phyloP scores from a whole-genome alignment of 1,140 invertebrate genomes.

The Cherax destructor region DNA sequence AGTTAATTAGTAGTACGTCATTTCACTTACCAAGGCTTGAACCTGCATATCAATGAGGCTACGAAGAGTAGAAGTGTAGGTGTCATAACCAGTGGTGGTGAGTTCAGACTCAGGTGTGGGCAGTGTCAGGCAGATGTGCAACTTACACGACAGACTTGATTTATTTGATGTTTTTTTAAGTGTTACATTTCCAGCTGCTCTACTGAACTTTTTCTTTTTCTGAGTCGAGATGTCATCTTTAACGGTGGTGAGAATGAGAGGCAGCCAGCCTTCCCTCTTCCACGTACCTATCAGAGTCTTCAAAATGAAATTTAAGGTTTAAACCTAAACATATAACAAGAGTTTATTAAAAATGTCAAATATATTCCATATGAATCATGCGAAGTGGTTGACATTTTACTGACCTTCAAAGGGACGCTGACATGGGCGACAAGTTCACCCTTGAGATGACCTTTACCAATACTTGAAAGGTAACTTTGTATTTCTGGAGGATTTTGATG shows the following conservation, averaged over 20 bases:
- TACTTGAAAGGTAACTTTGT: constrained; percentile 19
- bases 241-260: constrained; percentile 4
- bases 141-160: constrained; percentile 13
- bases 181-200: not conserved
- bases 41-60: constrained; percentile 36
- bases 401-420: constrained; percentile 57
- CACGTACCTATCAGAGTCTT: constrained; percentile 26
- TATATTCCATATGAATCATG: not conserved
- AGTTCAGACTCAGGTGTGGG: constrained; percentile 30
- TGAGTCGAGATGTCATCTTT: not conserved
- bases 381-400: not conserved
- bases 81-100: constrained; percentile 27
- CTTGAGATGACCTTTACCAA: constrained; percentile 42
- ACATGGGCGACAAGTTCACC: constrained; percentile 39
- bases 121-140: constrained; percentile 40
- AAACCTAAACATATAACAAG: not conserved
- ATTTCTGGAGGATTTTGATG: constrained; percentile 41
- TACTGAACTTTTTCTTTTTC: constrained; percentile 30
- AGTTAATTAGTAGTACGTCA: not conserved
- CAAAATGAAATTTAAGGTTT: not conserved
- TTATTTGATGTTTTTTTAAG: not conserved
- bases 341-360: not conserved
- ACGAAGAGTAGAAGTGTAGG: constrained; percentile 31
- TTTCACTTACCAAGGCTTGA: constrained; percentile 16
- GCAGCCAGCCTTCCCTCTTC: constrained; percentile 45